Conservation (phyloP, 2,113 vertebrate species). For the cattle (Bos taurus) region DNA sequence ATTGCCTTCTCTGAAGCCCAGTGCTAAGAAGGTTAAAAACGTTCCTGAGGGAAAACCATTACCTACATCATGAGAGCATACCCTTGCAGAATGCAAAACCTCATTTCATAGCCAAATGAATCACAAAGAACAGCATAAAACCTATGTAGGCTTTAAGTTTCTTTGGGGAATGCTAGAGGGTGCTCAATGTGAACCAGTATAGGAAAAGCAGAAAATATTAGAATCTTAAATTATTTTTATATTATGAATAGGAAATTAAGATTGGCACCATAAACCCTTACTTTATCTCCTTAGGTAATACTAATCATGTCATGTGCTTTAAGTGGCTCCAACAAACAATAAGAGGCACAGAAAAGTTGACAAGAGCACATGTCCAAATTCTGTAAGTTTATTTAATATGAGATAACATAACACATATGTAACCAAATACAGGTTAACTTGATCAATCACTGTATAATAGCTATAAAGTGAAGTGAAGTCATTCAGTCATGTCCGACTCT, state of each 20-base stretch:
- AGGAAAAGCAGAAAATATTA: not conserved
- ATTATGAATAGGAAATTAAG: not conserved
- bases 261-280: not conserved
- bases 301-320: not conserved
- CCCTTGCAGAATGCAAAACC: not conserved
- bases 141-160: not conserved
- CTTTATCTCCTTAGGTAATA: not conserved
- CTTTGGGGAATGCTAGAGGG: not conserved
- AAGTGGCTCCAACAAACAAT: not conserved
- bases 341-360: not conserved
- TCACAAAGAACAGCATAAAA: not conserved
- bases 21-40: not conserved
- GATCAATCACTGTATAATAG: not conserved
- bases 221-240: not conserved
- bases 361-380: not conserved
- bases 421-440: not conserved
- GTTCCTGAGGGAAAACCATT: not conserved
- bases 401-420: not conserved
- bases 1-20: not conserved
- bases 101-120: not conserved
- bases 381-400: not conserved
- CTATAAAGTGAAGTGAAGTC: not conserved
- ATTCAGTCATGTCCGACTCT: rapidly evolving
- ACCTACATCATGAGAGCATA: not conserved
- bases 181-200: not conserved